phyloP scores from a whole-genome alignment of 2,888 invertebrate genomes.

The Campopleginae sp. region DNA sequence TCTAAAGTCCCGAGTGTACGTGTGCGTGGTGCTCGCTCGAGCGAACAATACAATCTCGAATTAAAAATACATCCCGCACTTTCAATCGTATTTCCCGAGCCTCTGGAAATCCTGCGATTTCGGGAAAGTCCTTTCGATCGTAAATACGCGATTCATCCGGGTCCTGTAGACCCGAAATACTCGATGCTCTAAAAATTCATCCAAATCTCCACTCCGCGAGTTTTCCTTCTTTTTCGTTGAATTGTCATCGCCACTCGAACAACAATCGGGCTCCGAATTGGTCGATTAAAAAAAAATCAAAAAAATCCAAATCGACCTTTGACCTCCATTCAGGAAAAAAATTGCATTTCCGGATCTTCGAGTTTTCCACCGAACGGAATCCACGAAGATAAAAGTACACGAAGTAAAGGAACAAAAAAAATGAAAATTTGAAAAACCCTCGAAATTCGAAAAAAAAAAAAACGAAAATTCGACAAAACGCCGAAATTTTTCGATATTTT shows the following conservation, averaged over 20 bases:
- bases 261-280: too few species aligned
- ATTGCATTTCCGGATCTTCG: neutral
- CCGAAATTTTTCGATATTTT: neutral
- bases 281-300: too few species aligned
- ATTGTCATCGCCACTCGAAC: too few species aligned
- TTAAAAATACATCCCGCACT: conserved; percentile 7
- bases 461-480: too few species aligned
- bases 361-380: neutral
- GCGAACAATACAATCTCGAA: conserved; percentile 3
- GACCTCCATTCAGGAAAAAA: neutral
- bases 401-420: neutral
- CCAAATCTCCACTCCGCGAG: too few species aligned
- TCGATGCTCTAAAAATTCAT: too few species aligned
- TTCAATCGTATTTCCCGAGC: neutral
- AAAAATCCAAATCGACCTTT: neutral
- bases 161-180: too few species aligned
- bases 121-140: neutral
- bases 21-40: neutral
- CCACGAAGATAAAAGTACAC: neutral
- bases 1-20: neutral
- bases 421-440: neutral
- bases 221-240: too few species aligned
- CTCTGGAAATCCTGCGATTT: neutral
- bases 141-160: neutral
- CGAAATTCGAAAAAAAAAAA: neutral